Evolutionary conservation across 2,113 vertebrate species (phyloP), one percentile per base, ranked within the genome.

Genomic region (Phasianus colchicus): DNA sequence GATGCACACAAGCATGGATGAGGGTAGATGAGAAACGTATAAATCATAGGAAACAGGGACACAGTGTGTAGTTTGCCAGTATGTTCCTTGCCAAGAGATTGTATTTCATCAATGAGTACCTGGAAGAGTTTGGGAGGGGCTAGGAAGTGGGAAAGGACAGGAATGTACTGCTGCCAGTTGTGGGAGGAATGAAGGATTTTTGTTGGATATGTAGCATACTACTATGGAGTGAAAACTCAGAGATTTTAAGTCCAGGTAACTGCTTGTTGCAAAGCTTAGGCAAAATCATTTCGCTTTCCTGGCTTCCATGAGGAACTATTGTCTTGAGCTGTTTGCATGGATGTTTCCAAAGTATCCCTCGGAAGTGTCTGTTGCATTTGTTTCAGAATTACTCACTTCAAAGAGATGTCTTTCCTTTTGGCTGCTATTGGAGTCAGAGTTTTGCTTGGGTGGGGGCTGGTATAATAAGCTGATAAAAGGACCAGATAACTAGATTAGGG

Each of bases 401-500:
- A 91, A 83, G 19, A 77, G 43, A 6, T 63, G 4, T 13, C 61
- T 78, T 40, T 85, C 45, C 22, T 22, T 88, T 88, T 66, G 20
- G 22, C 73, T 88, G 34, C 38, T 40, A 4, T 24, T 42, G 25
- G 43, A 83, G 67, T 74, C 72, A 95, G 42, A 83, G 66, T 69
- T 84, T 88, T 48, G 0, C 55, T 77, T 85, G 24, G 27, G 5
- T 75, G 34, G 36, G 8, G 40, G 17, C 36, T 92, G 54, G 72
- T 69, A 83, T 85, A 4, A 80, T 97, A 94, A 92, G 43, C 90
- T 96, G 94, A 87, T 94, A 82, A 92, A 80, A 90, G 80, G 82
- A 91, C 89, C 92, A 47, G 48, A 22, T 94, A 93, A 96, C 86
- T 92, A 94, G 90, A 96, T 97, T 92, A 96, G 25, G 36, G 34